These are phyloP conservation scores for Trematocara variabile DNA, from an alignment of 2,113 vertebrate genomes.

Conservation along the genomic window DNA sequence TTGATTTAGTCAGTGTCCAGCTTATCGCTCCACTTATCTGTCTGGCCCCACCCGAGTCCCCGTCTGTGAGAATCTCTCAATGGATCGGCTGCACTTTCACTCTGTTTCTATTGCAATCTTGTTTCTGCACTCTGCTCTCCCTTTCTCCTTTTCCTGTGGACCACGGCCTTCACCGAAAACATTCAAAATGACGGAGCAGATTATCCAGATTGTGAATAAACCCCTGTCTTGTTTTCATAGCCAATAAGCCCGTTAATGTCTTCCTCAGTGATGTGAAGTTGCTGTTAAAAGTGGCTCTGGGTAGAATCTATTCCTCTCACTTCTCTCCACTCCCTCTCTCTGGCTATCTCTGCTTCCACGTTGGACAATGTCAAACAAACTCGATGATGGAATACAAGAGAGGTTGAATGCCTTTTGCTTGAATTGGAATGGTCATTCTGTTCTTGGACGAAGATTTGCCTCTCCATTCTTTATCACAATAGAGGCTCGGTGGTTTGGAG, in stretches of 20 bases:
- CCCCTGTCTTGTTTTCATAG: conserved; percentile 42
- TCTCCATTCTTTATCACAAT: conserved; percentile 51
- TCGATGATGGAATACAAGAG: conserved; percentile 43
- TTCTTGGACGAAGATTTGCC: conserved; percentile 34
- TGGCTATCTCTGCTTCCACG: conserved; percentile 18
- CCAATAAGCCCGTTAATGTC: conserved; percentile 28
- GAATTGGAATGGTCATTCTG: conserved; percentile 44
- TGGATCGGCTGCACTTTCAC: not conserved
- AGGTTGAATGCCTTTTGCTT: conserved; percentile 41
- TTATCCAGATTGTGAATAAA: conserved; percentile 57
- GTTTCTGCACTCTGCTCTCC: not conserved
- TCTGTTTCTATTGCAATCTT: not conserved
- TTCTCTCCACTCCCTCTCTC: not conserved
- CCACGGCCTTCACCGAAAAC: conserved; percentile 23
- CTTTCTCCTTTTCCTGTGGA: not conserved
- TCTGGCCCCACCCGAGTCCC: conserved; percentile 39
- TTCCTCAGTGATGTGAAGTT: conserved; percentile 4
- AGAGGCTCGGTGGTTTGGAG: conserved; percentile 31
- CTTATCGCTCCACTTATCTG: conserved; percentile 68
- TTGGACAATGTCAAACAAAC: conserved; percentile 54
- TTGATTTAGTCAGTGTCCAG: conserved; percentile 60
- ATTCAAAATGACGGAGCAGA: conserved; percentile 46
- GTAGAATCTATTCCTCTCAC: not conserved
- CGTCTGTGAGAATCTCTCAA: conserved; percentile 57
- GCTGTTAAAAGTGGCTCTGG: conserved; percentile 10